A percentile compares a stretch with the other conserved stretches of the same genome.
These are phyloP conservation scores for Myotis findleyi DNA, from an alignment of 2,797 vertebrate genomes.

Conservation along the genomic window DNA sequence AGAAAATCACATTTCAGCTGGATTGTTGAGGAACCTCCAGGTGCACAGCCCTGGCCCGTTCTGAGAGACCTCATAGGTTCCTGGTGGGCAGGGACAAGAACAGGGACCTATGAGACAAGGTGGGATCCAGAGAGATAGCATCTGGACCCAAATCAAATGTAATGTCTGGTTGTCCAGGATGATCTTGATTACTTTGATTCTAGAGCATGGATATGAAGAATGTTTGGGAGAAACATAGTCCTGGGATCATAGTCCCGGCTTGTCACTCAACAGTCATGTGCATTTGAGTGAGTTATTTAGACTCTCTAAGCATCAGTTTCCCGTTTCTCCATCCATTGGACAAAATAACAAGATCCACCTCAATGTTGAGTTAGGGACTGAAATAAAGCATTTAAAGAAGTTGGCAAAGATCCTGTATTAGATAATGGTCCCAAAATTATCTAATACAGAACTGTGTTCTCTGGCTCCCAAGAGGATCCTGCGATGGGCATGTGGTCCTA, in stretches of 20 bases:
- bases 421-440: slow-evolving; percentile 22
- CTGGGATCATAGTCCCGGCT: neutral
- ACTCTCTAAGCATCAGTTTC: neutral
- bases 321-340: neutral
- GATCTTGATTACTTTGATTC: neutral
- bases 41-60: fast-evolving
- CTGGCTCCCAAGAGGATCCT: neutral
- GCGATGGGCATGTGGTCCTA: neutral
- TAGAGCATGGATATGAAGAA: neutral
- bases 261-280: neutral
- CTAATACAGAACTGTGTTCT: neutral
- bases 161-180: neutral
- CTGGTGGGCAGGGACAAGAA: neutral
- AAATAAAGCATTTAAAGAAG: neutral
- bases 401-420: slow-evolving; percentile 27
- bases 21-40: fast-evolving
- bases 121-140: neutral
- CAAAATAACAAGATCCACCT: neutral
- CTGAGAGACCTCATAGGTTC: neutral
- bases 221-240: neutral
- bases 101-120: neutral
- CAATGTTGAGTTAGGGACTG: neutral
- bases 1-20: neutral
- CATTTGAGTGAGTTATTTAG: neutral
- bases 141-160: neutral